phyloP scores from a whole-genome alignment of 2,797 vertebrate species.

The Saguinus oedipus region DNA sequence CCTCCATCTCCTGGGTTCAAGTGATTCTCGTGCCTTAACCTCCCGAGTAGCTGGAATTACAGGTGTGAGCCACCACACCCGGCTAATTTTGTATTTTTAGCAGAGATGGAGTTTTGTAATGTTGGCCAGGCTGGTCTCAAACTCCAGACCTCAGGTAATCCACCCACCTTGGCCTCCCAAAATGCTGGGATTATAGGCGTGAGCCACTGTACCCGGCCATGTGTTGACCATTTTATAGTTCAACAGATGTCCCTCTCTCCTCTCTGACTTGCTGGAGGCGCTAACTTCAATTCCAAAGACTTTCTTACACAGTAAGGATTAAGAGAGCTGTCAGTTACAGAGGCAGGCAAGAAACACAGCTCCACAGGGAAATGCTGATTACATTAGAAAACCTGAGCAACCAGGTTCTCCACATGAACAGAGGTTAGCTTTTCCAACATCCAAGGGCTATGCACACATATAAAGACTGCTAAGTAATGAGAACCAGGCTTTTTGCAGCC shows the following conservation, averaged over 20 bases:
- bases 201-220: neutral
- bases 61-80: neutral
- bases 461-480: neutral
- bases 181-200: neutral
- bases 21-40: neutral
- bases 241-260: neutral
- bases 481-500: neutral
- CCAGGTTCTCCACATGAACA: fast-evolving
- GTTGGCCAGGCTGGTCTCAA: neutral
- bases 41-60: neutral
- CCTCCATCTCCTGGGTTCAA: neutral
- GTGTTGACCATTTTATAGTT: neutral
- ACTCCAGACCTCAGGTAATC: neutral
- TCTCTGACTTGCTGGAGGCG: neutral
- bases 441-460: neutral
- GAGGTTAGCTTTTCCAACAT: neutral
- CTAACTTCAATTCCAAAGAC: neutral
- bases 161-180: neutral
- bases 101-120: neutral
- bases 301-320: neutral
- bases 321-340: neutral
- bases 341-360: neutral
- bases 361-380: neutral
- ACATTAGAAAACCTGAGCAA: neutral
- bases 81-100: neutral